Evolutionary conservation across 2,797 vertebrate species (phyloP), one percentile per base, ranked within the genome.

Genomic region (Hipposideros larvatus): DNA sequence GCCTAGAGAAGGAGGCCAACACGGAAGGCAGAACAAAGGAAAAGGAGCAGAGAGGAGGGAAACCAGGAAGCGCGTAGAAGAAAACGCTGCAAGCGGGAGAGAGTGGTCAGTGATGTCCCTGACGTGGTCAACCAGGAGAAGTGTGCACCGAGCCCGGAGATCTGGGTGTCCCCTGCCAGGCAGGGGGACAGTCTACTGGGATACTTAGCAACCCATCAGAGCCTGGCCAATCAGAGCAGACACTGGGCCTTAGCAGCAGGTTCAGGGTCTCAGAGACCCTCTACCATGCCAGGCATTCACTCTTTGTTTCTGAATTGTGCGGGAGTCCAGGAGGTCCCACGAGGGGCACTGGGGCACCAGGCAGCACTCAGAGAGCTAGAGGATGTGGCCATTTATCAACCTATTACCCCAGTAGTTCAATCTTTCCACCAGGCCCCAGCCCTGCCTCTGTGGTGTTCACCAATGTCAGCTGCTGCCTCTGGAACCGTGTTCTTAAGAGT

Each of bases 71-170:
- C 34, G 11, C 18, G 24, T 4, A 55, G 55, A 57, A 21, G 28
- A 46, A 13, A 53, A 21, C 5, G 2, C 34, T 18, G 0, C 13
- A 8, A 18, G 31, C 7, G 2, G 57, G 19, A 46, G 41, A 28
- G 21, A 7, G 37, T 11, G n/a, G n/a, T 18, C 21, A 1, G 2
- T 7, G 4, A 3, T n/a, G 37, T 13, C 66, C 41, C 37, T 0
- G 1, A 7, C 15, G n/a, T 7, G 14, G 79, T n/a, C 53, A 2
- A 0, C 73, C 4, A 1, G 10, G 24, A 41, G 41, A 59, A 59
- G n/a, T 2, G 5, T 0, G 26, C 43, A 2, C 78, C 0, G 2
- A 0, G 10, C 48, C 0, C 15, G 0, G 0, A 1, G 51, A 15
- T 28, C 46, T 21, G 37, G 65, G 16, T 37, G 0, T 16, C 34